These are phyloP conservation scores for Danio albolineatus DNA, from an alignment of 2,797 vertebrate species.

Conservation along the genomic window DNA sequence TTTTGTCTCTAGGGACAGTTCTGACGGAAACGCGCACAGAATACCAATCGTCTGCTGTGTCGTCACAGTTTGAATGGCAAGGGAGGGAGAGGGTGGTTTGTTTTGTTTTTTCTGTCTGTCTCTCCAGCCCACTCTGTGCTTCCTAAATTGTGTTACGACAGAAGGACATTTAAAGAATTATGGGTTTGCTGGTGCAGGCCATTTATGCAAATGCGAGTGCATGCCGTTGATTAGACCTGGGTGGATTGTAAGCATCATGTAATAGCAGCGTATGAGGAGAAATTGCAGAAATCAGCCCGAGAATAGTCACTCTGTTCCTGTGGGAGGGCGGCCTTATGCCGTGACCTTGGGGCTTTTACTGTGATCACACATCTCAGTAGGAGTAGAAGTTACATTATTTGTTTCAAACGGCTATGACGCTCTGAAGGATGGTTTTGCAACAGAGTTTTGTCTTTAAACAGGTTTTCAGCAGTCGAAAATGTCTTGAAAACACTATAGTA, in stretches of 20 bases:
- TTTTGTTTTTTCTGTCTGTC: neutral
- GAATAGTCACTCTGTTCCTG: neutral
- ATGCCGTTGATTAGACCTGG: conserved; percentile 5
- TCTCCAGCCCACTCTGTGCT: neutral
- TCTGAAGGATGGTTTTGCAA: too few species aligned
- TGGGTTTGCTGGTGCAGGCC: conserved; percentile 7
- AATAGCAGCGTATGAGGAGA: neutral
- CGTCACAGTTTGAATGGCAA: conserved; percentile 38
- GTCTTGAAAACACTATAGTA: neutral
- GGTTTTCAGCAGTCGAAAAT: neutral
- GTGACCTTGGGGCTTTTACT: conserved; percentile 40
- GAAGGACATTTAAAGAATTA: conserved; percentile 25
- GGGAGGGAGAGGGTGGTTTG: conserved; percentile 23
- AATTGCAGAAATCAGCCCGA: neutral
- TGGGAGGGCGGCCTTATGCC: neutral
- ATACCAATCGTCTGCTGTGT: conserved; percentile 36
- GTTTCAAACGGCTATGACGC: too few species aligned
- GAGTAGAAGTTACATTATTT: neutral
- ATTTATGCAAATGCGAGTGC: conserved; percentile 29
- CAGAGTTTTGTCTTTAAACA: neutral
- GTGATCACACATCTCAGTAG: conserved; percentile 5
- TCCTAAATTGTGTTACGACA: neutral
- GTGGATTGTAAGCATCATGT: conserved; percentile 6
- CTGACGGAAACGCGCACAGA: conserved; percentile 6
- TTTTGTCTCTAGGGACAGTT: conserved; percentile 40